These are phyloP conservation scores for Hoplostethus mediterraneus DNA, from an alignment of 2,797 vertebrate genomes.

Conservation along the genomic window DNA sequence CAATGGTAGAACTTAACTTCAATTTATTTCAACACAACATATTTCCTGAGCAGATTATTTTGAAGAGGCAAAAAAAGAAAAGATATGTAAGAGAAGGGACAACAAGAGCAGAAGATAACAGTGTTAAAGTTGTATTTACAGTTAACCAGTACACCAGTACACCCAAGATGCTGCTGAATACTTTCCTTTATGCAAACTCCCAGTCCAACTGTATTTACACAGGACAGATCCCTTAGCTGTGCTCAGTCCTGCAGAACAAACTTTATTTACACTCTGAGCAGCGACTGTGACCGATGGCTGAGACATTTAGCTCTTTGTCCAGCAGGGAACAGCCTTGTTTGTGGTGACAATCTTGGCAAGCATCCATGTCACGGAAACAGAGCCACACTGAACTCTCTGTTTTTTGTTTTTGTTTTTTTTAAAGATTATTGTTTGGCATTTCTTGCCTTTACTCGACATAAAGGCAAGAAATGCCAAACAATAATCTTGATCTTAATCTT, in stretches of 20 bases:
- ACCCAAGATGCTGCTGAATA: neutral
- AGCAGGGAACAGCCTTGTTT: constrained; percentile 6
- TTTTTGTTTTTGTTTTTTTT: no score
- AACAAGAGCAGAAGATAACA: neutral
- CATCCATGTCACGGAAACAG: neutral
- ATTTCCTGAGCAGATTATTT: neutral
- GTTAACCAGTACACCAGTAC: neutral
- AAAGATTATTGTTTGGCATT: no score
- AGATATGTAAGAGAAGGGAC: no score
- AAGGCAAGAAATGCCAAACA: no score
- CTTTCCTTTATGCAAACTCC: neutral
- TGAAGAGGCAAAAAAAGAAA: neutral
- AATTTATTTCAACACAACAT: neutral
- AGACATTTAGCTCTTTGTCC: constrained; percentile 10
- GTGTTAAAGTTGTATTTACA: constrained; percentile 1
- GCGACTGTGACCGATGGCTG: constrained; percentile 8
- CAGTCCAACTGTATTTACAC: constrained; percentile 17
- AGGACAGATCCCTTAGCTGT: neutral
- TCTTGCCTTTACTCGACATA: no score
- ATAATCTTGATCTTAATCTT: no score
- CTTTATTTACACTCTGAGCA: constrained; percentile 15
- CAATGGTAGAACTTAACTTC: neutral
- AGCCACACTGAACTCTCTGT: neutral
- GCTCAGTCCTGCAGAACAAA: constrained; percentile 13
- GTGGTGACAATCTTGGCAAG: neutral